phyloP scores from a whole-genome alignment of 2,797 vertebrate species.

The Micropoecilia bifurca region DNA sequence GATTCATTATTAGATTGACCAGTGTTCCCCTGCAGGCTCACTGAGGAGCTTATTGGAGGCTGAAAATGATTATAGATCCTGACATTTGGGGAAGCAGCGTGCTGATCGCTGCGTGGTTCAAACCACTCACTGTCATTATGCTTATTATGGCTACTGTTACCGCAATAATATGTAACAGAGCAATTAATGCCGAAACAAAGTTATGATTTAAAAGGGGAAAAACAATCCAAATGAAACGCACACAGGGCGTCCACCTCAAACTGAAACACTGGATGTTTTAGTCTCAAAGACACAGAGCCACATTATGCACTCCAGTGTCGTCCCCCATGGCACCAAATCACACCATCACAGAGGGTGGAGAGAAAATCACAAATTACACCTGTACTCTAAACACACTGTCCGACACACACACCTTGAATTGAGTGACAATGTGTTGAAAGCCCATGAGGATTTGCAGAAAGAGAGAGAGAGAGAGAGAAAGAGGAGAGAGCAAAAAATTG shows the following conservation, averaged over 20 bases:
- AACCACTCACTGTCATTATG: neutral
- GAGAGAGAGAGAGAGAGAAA: neutral
- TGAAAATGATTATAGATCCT: neutral
- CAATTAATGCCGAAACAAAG: neutral
- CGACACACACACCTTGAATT: neutral
- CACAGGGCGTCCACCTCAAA: neutral
- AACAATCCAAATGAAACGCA: neutral
- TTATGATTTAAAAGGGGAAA: neutral
- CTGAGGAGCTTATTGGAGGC: neutral
- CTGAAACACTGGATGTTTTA: neutral
- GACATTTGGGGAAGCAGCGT: neutral
- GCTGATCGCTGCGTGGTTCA: neutral
- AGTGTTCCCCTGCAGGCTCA: neutral
- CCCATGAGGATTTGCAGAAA: conserved; percentile 33
- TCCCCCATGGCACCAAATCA: conserved; percentile 45
- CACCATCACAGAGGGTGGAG: conserved; percentile 35
- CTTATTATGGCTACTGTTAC: neutral
- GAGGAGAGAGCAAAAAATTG: neutral
- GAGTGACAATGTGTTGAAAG: conserved; percentile 63
- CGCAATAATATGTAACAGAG: too few species aligned
- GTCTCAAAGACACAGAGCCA: conserved; percentile 20
- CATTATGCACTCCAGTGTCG: conserved; percentile 12
- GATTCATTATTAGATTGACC: conserved; percentile 7
- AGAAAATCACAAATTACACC: conserved; percentile 34
- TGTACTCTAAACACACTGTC: neutral